Conservation (phyloP, 1,140 invertebrate genomes). For the Rhysida immarginata region DNA sequence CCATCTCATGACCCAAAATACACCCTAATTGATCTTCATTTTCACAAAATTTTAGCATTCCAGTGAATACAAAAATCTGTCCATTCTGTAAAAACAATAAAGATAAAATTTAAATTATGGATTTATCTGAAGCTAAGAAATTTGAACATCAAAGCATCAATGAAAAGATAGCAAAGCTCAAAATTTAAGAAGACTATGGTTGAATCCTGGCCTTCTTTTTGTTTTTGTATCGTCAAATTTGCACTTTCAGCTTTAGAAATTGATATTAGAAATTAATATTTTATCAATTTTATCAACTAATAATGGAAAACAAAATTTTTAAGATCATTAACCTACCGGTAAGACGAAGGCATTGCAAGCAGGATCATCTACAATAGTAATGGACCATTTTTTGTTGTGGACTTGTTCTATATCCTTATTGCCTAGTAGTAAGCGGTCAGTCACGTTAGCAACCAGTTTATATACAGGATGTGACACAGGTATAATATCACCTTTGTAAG, state of each 20-base stretch:
- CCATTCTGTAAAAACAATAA: conserved; percentile 34
- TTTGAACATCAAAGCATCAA: too few species aligned
- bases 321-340: conserved; percentile 26
- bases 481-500: too few species aligned
- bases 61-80: conserved; percentile 44
- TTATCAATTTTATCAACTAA: too few species aligned
- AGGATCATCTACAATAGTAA: conserved; percentile 33
- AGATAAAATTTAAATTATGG: conserved; percentile 3
- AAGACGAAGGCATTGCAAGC: conserved; percentile 38
- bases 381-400: conserved; percentile 31
- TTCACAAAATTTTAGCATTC: conserved; percentile 37
- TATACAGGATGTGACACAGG: conserved; percentile 25
- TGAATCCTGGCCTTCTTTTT: too few species aligned
- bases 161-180: too few species aligned
- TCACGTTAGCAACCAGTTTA: conserved; percentile 24
- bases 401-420: conserved; percentile 35
- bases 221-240: too few species aligned
- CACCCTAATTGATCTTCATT: conserved; percentile 44
- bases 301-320: conserved; percentile 3
- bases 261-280: too few species aligned
- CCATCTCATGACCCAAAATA: conserved; percentile 48
- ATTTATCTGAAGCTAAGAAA: too few species aligned
- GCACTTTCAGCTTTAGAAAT: too few species aligned
- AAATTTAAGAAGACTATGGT: too few species aligned
- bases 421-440: conserved; percentile 28